Percentiles rank a stretch among this genome's conserved stretches.
Evolutionary conservation across 2,797 vertebrate species (phyloP).

Genomic region (Natrix natrix): DNA sequence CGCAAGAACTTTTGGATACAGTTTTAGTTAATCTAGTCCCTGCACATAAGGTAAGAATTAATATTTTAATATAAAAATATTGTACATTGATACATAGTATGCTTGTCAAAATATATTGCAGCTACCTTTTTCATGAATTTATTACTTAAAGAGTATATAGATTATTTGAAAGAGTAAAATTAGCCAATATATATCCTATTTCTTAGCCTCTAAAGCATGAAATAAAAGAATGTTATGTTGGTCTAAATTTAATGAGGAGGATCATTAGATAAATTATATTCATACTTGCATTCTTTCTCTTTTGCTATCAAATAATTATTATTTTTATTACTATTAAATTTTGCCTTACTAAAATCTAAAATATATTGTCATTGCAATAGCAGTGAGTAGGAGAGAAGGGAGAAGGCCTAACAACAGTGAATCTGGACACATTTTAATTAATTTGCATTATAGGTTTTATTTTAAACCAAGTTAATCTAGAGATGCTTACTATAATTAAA

Average conservation of each 20-base stretch:
- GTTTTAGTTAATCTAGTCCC: constrained; percentile 96
- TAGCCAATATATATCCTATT: not conserved
- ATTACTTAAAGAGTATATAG: not conserved
- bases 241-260: not conserved
- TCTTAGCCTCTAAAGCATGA: not conserved
- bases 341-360: not conserved
- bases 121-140: not conserved
- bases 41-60: constrained; percentile 87
- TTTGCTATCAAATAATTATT: not conserved
- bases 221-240: not conserved
- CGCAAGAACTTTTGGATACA: constrained; percentile 95
- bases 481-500: not conserved
- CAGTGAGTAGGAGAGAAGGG: not conserved
- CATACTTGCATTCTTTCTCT: not conserved
- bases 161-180: not conserved
- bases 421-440: not conserved
- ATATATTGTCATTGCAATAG: not conserved
- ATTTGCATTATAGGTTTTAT: not conserved
- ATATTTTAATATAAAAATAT: not conserved
- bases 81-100: not conserved
- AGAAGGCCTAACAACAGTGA: not conserved
- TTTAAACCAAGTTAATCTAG: not conserved
- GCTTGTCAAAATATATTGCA: not conserved
- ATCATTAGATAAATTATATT: not conserved
- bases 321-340: not conserved